These are phyloP conservation scores for Spondyliosoma cantharus DNA, from an alignment of 2,797 vertebrate genomes.

Conservation along the genomic window DNA sequence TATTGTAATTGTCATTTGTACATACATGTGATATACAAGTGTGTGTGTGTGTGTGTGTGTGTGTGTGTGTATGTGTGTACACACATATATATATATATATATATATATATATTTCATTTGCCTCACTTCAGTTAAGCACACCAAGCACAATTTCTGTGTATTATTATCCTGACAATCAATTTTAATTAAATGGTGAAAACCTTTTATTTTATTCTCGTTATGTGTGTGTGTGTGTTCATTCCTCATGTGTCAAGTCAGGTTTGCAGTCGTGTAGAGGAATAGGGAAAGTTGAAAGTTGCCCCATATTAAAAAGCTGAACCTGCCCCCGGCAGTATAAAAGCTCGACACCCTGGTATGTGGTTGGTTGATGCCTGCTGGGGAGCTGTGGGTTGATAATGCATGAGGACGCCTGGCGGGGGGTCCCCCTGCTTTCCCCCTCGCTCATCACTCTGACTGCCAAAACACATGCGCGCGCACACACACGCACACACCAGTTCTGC, in stretches of 20 bases:
- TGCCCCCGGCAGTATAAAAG: conserved; percentile 57
- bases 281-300: conserved; percentile 40
- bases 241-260: conserved; percentile 20
- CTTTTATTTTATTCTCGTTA: conserved; percentile 60
- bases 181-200: conserved; percentile 80
- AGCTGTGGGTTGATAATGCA: conserved; percentile 74
- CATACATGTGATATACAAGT: conserved; percentile 82
- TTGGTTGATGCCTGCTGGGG: conserved; percentile 69
- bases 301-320: conserved; percentile 51
- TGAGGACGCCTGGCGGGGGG: conserved; percentile 75
- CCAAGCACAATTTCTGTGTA: conserved; percentile 68
- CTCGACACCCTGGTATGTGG: conserved; percentile 56
- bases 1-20: conserved; percentile 78
- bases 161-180: conserved; percentile 83
- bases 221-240: conserved; percentile 28
- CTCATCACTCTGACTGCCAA: conserved; percentile 56
- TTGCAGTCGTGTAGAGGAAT: conserved; percentile 15
- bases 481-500: conserved; percentile 27
- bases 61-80: no score
- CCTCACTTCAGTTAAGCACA: conserved; percentile 82
- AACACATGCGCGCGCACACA: conserved; percentile 24
- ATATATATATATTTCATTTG: conserved; percentile 81
- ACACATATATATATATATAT: conserved; percentile 68
- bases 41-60: conserved; percentile 67
- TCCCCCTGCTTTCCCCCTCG: conserved; percentile 62